A percentile compares a stretch with the other conserved stretches of the same genome.
Conservation (phyloP, 2,797 vertebrate genomes). For the Pangasius macronema region DNA sequence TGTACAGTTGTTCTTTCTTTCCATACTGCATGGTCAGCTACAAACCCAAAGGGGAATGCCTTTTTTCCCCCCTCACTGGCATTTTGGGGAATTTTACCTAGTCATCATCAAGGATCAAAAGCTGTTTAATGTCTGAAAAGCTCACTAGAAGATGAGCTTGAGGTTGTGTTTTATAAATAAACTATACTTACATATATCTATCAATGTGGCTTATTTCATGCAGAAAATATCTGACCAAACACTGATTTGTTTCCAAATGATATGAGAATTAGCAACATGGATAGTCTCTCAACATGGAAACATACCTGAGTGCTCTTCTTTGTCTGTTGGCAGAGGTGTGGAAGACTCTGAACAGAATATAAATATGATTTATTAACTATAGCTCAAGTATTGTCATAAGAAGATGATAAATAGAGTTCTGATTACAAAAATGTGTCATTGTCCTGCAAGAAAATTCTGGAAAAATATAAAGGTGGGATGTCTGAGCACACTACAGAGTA, state of each 20-base stretch:
- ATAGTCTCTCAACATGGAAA: background rate
- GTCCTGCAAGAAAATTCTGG: too few species aligned
- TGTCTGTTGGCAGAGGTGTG: slow-evolving; percentile 57
- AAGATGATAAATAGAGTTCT: background rate
- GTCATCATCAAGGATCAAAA: background rate
- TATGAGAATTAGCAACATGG: background rate
- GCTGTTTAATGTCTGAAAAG: background rate
- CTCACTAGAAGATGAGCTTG: background rate
- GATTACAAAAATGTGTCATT: background rate
- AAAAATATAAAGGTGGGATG: background rate
- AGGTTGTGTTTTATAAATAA: background rate
- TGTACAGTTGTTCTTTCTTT: background rate
- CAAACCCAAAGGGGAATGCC: background rate
- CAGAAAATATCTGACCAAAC: background rate
- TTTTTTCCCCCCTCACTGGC: background rate
- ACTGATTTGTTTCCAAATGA: background rate
- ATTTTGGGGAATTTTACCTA: background rate
- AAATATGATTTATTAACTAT: slow-evolving; percentile 8
- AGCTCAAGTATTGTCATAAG: background rate
- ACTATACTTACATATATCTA: background rate
- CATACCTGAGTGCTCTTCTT: slow-evolving; percentile 64
- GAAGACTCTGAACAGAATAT: slow-evolving; percentile 62
- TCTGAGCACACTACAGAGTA: background rate
- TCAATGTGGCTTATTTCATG: background rate
- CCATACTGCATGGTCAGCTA: too few species aligned